Evolutionary conservation across 2,888 invertebrate genomes (phyloP).

Genomic region (Globia sparganii): DNA sequence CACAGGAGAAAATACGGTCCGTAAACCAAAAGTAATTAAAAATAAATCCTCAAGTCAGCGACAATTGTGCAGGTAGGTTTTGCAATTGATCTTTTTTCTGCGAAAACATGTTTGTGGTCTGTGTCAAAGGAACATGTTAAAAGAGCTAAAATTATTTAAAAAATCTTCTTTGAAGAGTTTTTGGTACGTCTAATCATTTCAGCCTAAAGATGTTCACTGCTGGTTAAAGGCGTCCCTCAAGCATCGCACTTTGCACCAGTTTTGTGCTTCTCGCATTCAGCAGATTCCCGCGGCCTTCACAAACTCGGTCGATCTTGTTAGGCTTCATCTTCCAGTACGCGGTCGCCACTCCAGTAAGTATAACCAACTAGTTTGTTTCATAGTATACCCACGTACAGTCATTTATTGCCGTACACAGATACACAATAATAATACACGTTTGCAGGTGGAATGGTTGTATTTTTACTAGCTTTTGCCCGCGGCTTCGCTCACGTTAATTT

Average conservation of each 20-base stretch:
- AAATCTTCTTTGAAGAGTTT: too few species aligned
- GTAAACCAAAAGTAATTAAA: slow-evolving; percentile 35
- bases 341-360: background rate
- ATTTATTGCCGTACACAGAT: background rate
- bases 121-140: background rate
- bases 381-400: background rate
- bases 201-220: background rate
- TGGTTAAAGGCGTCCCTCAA: background rate
- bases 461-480: too few species aligned
- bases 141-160: background rate
- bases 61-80: slow-evolving; percentile 24
- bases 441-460: too few species aligned
- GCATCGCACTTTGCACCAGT: background rate
- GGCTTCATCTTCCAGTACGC: background rate
- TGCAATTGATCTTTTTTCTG: slow-evolving; percentile 10
- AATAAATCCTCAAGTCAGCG: slow-evolving; percentile 42
- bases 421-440: too few species aligned
- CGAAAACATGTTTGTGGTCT: background rate
- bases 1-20: slow-evolving; percentile 7
- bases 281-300: background rate
- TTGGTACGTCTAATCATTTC: background rate
- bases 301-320: background rate
- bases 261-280: background rate
- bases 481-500: too few species aligned
- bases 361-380: background rate